phyloP scores from a whole-genome alignment of 1,140 invertebrate genomes.

The Macrobrachium nipponense region DNA sequence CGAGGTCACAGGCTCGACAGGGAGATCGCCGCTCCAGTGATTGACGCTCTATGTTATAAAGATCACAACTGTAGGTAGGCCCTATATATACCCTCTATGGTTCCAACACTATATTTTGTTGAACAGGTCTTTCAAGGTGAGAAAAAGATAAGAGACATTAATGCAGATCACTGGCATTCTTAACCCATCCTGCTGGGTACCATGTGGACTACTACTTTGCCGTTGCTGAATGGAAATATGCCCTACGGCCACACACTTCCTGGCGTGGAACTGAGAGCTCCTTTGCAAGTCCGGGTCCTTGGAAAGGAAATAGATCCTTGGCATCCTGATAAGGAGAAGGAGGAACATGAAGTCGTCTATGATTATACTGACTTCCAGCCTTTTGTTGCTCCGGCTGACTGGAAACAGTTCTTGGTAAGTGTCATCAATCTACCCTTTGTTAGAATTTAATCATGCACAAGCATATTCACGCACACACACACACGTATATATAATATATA shows the following conservation, averaged over 20 bases:
- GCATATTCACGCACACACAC: too few species aligned
- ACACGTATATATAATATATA: too few species aligned
- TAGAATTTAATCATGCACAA: too few species aligned
- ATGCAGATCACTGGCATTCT: conserved; percentile 25
- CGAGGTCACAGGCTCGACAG: too few species aligned
- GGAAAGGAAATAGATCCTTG: conserved; percentile 26
- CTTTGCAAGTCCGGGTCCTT: conserved; percentile 17
- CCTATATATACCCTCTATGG: not conserved
- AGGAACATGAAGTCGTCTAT: conserved; percentile 15
- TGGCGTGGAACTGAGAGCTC: conserved; percentile 26
- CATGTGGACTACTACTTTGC: conserved; percentile 33
- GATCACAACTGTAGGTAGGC: too few species aligned
- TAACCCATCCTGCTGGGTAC: not conserved
- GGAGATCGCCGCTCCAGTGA: too few species aligned
- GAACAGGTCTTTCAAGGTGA: not conserved
- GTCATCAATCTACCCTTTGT: not conserved
- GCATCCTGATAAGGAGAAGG: not conserved
- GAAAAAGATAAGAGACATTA: not conserved
- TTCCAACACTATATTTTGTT: not conserved
- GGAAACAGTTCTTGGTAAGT: conserved; percentile 26
- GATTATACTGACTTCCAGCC: conserved; percentile 45
- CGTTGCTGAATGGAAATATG: conserved; percentile 21
- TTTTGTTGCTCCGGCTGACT: not conserved
- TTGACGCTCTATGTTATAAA: too few species aligned
- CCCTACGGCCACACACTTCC: conserved; percentile 25